A percentile compares a stretch with the other conserved stretches of the same genome.
phyloP scores from a whole-genome alignment of 2,797 vertebrate species.

The Megalops cyprinoides region DNA sequence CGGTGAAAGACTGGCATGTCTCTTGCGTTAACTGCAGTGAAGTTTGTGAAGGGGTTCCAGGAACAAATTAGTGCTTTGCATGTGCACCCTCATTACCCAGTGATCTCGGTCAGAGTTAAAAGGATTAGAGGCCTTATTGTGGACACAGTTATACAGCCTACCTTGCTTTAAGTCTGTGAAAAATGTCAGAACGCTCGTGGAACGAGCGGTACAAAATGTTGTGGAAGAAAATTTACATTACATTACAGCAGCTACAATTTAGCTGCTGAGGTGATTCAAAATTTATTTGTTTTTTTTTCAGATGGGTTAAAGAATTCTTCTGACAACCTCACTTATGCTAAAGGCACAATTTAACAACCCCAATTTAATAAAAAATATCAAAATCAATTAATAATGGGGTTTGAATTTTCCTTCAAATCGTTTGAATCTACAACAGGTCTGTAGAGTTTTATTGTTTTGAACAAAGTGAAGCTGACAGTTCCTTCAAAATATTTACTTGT shows the following conservation, averaged over 20 bases:
- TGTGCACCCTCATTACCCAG: conserved; percentile 23
- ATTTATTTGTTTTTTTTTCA: background rate
- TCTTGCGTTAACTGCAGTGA: conserved; percentile 27
- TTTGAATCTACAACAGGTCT: conserved; percentile 7
- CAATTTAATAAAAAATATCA: background rate
- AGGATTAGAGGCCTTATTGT: conserved; percentile 24
- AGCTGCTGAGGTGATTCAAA: too few relatives aligned
- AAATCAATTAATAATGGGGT: background rate
- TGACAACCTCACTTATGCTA: background rate
- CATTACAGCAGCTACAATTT: too few relatives aligned
- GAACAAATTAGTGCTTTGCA: background rate
- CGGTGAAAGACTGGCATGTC: conserved; percentile 45
- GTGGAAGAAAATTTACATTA: too few relatives aligned
- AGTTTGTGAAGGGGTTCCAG: background rate
- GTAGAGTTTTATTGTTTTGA: background rate
- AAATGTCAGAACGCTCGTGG: too few relatives aligned
- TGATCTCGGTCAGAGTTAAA: conserved; percentile 28
- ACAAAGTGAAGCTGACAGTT: conserved; percentile 3
- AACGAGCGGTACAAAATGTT: too few relatives aligned
- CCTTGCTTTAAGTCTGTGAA: conserved; percentile 5
- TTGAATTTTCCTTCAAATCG: conserved; percentile 12
- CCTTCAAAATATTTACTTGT: conserved; percentile 32
- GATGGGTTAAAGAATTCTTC: conserved; percentile 5
- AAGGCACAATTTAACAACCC: background rate
- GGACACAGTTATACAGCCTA: conserved; percentile 19